Evolutionary conservation across 2,888 invertebrate species (phyloP).

Genomic region (Aleiodes alternator): DNA sequence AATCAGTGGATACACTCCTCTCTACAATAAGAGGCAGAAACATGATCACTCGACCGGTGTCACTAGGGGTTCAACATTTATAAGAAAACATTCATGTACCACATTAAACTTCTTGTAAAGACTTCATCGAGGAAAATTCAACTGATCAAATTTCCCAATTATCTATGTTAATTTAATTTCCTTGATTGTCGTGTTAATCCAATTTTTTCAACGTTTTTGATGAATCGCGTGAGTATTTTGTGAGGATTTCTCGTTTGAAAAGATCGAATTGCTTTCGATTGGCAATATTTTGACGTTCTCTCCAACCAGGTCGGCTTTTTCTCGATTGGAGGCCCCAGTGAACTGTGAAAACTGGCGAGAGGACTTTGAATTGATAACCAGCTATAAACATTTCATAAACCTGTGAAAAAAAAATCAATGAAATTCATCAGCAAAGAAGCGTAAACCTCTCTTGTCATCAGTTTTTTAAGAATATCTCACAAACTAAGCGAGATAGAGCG

Average conservation of each 20-base stretch:
- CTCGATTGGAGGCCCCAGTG: conserved; percentile 93
- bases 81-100: neutral
- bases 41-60: too few relatives aligned
- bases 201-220: conserved; percentile 21
- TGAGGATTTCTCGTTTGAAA: conserved; percentile 89
- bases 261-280: conserved; percentile 89
- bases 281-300: conserved; percentile 89
- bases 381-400: conserved; percentile 95
- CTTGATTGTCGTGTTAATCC: neutral
- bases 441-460: too few relatives aligned
- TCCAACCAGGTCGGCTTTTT: conserved; percentile 87
- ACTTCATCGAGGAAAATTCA: neutral
- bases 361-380: conserved; percentile 90
- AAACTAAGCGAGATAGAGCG: too few relatives aligned
- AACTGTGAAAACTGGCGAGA: conserved; percentile 92
- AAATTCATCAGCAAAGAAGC: neutral
- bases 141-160: neutral
- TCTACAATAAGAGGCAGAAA: neutral
- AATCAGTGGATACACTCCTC: neutral
- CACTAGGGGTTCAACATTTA: neutral
- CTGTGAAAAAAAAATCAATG: conserved; percentile 76
- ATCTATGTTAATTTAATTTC: too few relatives aligned
- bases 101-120: neutral
- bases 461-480: too few relatives aligned
- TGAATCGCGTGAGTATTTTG: conserved; percentile 63